These are phyloP conservation scores for Tichodroma muraria DNA, from an alignment of 2,113 vertebrate genomes.

Conservation along the genomic window DNA sequence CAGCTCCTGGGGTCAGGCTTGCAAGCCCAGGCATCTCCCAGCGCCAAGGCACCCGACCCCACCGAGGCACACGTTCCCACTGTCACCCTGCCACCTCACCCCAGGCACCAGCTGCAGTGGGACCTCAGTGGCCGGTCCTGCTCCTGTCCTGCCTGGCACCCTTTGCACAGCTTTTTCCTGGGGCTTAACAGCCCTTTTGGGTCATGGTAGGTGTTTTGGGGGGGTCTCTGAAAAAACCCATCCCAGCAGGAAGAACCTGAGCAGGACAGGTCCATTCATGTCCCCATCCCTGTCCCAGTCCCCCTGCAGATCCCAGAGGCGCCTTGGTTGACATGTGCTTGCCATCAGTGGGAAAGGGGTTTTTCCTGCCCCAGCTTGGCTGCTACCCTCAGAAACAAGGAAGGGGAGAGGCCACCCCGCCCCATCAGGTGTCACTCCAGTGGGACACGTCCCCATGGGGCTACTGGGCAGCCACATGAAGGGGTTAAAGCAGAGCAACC, in stretches of 20 bases:
- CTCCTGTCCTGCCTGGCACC: background rate
- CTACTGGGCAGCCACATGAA: background rate
- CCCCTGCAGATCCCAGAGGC: background rate
- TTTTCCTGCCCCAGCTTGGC: background rate
- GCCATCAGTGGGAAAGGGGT: background rate
- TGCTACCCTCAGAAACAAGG: background rate
- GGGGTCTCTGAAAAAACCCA: background rate
- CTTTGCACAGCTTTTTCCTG: background rate
- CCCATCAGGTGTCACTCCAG: background rate
- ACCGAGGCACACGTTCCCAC: rapidly evolving
- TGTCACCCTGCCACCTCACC: background rate
- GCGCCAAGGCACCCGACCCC: background rate
- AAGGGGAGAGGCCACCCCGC: background rate
- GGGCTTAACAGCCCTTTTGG: background rate
- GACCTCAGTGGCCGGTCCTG: background rate
- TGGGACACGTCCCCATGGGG: background rate
- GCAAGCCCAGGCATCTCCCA: background rate
- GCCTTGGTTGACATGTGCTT: background rate
- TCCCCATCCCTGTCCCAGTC: background rate
- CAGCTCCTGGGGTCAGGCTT: background rate
- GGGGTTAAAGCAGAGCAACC: background rate
- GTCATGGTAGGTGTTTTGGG: background rate
- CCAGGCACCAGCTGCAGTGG: background rate
- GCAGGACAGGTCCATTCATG: background rate
- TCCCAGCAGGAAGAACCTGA: background rate